Base-by-base conservation (phyloP, 2,888 invertebrate genomes). In the Himalopsyche japonica region DNA sequence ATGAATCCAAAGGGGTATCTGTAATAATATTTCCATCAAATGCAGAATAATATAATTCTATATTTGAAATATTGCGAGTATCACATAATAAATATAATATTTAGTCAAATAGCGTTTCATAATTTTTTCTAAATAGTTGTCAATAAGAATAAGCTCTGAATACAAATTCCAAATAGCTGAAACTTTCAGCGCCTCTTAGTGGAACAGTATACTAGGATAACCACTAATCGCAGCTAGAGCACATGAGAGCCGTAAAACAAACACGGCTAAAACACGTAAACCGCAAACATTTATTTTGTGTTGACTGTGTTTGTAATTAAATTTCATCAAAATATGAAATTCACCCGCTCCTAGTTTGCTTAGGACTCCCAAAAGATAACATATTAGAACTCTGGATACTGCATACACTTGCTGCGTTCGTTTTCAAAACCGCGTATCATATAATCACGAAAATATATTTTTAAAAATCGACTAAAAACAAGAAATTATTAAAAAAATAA, bases 291-390 rank as follows among this genome's bases (percentile, higher is more conserved):
- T 80, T 70, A 76, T 80, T 80, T 76, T 49, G 80, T 83, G 83
- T 83, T 76, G 80, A 77, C 83, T 83, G 76, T 80, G 83, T 34
- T 43, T 49, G 83, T 83, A 83, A 83, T 83, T 83, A 83, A 83
- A 83, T 83, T 83, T 83, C 80, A 83, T 83, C 83, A 83, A 79
- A 83, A 83, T 83, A 83, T 83, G 83, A 83, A 83, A 76, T 49
- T 80, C 70, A 30, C 70, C 70, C 70, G 70, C 70, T 30, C 64
- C 76, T 80, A 18, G 83, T 83, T 83, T 83, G 76, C 76, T 80
- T 80, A 80, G 83, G 80, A 79, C 83, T 83, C 79, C 18, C 82
- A 83, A 76, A 83, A 83, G 83, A 83, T 77, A 79, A 79, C 83
- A 83, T 83, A 80, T 83, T 83, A 83, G 43, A 79, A 70, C 70